phyloP scores from a whole-genome alignment of 2,888 invertebrate species.

The Athalia circularis region DNA sequence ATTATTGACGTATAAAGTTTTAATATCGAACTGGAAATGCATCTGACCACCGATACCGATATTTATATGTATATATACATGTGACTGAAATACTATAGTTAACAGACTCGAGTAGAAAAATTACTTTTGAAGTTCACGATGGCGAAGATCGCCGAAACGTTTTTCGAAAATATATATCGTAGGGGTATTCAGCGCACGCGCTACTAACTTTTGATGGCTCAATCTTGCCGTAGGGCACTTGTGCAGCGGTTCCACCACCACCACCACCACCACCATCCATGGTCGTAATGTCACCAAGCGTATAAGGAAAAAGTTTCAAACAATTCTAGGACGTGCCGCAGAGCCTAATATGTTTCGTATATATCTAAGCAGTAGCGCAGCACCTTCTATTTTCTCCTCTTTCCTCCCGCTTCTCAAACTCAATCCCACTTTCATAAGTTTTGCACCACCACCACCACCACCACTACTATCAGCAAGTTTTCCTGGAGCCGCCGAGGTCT shows the following conservation, averaged over 20 bases:
- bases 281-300: constrained; percentile 49
- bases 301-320: constrained; percentile 59
- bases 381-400: constrained; percentile 20
- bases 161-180: constrained; percentile 22
- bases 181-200: constrained; percentile 65
- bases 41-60: too few relatives aligned
- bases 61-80: too few relatives aligned
- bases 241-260: constrained; percentile 48
- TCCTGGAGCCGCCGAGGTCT: constrained; percentile 64
- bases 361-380: constrained; percentile 50
- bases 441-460: too few relatives aligned
- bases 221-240: constrained; percentile 62
- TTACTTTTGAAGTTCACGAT: neutral
- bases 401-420: constrained; percentile 57
- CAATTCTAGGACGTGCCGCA: constrained; percentile 65
- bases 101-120: too few relatives aligned
- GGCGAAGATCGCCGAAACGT: neutral
- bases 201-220: constrained; percentile 67
- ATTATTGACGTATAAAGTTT: too few relatives aligned
- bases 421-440: constrained; percentile 70
- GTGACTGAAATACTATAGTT: too few relatives aligned
- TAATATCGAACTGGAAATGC: too few relatives aligned
- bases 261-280: constrained; percentile 4
- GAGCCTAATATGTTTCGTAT: constrained; percentile 68
- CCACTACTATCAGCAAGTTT: constrained; percentile 58